Conservation (phyloP, 2,113 vertebrate species). For the Gavialis gangeticus region DNA sequence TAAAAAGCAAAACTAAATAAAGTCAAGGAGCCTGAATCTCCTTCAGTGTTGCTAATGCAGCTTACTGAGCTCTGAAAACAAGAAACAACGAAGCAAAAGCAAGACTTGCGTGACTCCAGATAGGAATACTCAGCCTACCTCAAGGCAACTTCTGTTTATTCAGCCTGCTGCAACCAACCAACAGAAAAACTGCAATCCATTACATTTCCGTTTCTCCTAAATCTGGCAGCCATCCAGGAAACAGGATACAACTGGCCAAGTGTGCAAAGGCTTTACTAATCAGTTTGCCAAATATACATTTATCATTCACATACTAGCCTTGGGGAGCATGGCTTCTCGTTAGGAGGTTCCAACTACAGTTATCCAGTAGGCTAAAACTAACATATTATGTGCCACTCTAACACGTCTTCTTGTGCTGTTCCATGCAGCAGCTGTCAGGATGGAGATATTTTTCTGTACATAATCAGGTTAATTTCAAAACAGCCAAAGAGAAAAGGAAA, state of each 20-base stretch:
- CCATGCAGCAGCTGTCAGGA: neutral
- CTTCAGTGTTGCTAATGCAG: constrained; percentile 59
- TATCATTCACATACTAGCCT: constrained; percentile 62
- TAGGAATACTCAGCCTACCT: constrained; percentile 67
- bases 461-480: neutral
- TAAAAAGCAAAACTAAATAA: neutral
- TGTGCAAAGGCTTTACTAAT: constrained; percentile 67
- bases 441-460: neutral
- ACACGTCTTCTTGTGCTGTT: neutral
- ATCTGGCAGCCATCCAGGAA: constrained; percentile 69
- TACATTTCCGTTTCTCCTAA: constrained; percentile 61
- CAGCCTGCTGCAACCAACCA: constrained; percentile 59
- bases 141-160: constrained; percentile 75
- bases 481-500: neutral
- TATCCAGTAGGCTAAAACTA: neutral
- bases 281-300: constrained; percentile 63
- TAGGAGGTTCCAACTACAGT: neutral
- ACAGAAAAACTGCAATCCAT: constrained; percentile 35
- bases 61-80: constrained; percentile 57
- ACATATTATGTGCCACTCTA: rapidly evolving
- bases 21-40: neutral
- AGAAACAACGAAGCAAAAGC: constrained; percentile 54
- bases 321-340: neutral
- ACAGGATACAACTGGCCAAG: constrained; percentile 69
- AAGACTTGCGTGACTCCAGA: constrained; percentile 77